A percentile compares a stretch with the other conserved stretches of the same genome.
Conservation (phyloP, 2,888 invertebrate species). For the Lasius platythorax region DNA sequence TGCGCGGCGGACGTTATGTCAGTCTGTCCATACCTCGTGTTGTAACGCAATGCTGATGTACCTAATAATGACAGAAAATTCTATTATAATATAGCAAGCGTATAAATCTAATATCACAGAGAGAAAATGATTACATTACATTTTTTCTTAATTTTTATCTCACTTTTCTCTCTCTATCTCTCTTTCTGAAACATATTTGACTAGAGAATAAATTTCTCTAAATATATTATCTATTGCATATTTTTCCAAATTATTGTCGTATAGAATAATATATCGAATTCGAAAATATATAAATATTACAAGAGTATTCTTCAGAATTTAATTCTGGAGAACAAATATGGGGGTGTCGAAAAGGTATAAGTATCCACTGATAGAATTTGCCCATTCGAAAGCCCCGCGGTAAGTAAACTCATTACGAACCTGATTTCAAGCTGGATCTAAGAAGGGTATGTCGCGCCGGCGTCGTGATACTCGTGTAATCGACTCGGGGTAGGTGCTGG, state of each 20-base stretch:
- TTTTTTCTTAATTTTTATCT: neutral
- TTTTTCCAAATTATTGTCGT: neutral
- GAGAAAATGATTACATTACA: neutral
- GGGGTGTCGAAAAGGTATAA: neutral
- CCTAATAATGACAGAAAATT: conserved; percentile 67
- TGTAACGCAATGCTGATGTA: conserved; percentile 83
- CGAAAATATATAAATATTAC: neutral
- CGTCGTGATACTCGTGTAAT: conserved; percentile 91
- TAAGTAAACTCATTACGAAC: conserved; percentile 73
- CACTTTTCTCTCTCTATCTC: neutral
- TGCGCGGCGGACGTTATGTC: conserved; percentile 79
- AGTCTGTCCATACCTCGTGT: conserved; percentile 85
- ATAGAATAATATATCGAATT: neutral
- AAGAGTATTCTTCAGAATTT: neutral
- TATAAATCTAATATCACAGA: neutral
- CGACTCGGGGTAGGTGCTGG: conserved; percentile 95
- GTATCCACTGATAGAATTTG: neutral
- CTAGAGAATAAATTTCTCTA: neutral
- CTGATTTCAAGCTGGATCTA: conserved; percentile 93
- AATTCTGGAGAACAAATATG: neutral
- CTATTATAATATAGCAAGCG: neutral
- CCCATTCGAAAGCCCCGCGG: neutral
- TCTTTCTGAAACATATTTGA: no score
- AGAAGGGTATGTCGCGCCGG: conserved; percentile 92
- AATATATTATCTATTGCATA: neutral